A percentile compares a stretch with the other conserved stretches of the same genome.
Conservation (phyloP, 53 echinoderm and acorn worm genomes). For the Luidia sarsii region DNA sequence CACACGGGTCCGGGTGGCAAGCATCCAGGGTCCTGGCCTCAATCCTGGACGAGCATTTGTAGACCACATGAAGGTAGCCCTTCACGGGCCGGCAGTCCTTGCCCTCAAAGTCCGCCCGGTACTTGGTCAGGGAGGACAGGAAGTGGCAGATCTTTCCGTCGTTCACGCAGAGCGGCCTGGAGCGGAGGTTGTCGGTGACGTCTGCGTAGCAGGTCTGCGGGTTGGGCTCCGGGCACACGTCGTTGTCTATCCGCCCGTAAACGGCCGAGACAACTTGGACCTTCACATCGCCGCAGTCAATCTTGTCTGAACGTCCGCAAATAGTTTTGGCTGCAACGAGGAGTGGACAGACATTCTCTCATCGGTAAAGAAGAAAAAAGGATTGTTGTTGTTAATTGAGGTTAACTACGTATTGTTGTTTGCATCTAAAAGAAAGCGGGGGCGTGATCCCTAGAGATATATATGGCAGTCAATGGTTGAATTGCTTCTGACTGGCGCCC, state of each 20-base stretch:
- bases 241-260: not conserved
- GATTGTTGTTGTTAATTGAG: no score
- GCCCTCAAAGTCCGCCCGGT: not conserved
- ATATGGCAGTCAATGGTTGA: no score
- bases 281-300: not conserved
- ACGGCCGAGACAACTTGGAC: not conserved
- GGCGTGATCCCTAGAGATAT: no score
- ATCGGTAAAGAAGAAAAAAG: not conserved
- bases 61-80: not conserved
- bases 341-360: no score
- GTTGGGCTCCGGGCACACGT: not conserved
- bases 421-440: no score
- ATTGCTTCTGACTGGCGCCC: no score
- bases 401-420: no score
- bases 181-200: not conserved
- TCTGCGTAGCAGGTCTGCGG: no score
- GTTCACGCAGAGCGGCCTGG: not conserved
- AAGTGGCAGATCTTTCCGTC: not conserved
- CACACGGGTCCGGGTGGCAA: constrained; percentile 3
- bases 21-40: not conserved
- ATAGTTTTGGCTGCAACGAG: not conserved
- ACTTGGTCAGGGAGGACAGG: not conserved
- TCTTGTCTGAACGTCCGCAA: not conserved
- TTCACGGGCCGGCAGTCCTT: not conserved
- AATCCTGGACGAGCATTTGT: not conserved